Conservation (phyloP, 2,113 vertebrate species). For the Eulemur rufifrons region DNA sequence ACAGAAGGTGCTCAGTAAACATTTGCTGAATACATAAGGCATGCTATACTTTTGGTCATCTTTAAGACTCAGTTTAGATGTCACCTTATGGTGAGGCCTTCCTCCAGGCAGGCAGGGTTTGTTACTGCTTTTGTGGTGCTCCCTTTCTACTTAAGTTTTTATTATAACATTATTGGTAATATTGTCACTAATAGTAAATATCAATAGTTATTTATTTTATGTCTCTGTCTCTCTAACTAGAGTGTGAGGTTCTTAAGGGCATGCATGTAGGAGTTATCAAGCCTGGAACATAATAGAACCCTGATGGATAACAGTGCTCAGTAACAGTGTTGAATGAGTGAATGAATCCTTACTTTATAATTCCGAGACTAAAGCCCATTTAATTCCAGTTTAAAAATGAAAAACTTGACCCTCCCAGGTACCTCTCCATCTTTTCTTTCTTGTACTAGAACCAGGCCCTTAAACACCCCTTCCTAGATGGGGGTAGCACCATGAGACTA, state of each 20-base stretch:
- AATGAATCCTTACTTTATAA: background rate
- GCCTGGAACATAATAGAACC: background rate
- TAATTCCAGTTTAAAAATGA: background rate
- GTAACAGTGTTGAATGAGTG: background rate
- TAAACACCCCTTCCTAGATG: background rate
- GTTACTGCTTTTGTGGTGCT: background rate
- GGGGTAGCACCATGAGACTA: background rate
- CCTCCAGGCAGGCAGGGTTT: background rate
- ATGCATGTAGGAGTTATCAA: background rate
- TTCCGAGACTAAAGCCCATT: background rate
- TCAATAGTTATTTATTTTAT: slow-evolving; percentile 19
- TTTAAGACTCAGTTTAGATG: background rate
- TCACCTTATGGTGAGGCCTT: background rate
- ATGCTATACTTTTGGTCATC: background rate
- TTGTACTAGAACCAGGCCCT: background rate
- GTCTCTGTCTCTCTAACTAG: background rate
- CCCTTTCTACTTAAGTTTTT: background rate
- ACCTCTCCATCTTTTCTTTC: background rate
- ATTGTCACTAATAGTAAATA: background rate
- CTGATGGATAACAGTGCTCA: background rate
- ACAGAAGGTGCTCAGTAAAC: background rate
- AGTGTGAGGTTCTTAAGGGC: background rate
- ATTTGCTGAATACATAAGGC: background rate
- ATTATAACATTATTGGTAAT: background rate
- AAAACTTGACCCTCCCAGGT: background rate